Conservation (phyloP, 2,113 vertebrate species). For the Dendropsophus ebraccatus region DNA sequence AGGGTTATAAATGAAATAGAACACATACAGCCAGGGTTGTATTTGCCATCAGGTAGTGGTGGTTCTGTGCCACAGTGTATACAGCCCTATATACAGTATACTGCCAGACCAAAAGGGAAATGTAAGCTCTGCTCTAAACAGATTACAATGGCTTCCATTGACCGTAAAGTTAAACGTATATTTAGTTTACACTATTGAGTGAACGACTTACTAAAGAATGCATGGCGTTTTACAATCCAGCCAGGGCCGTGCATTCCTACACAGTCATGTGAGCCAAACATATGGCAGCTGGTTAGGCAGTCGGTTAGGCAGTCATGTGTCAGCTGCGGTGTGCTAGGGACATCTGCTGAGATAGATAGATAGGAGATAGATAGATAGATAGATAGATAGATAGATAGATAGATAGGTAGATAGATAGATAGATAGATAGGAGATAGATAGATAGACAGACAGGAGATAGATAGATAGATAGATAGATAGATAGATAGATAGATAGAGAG, state of each 20-base stretch:
- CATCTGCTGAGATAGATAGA: slow-evolving; percentile 5
- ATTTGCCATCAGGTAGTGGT: no score
- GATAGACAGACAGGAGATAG: no score
- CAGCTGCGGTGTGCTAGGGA: background rate
- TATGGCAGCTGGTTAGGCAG: slow-evolving; percentile 4
- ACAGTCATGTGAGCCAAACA: slow-evolving; percentile 4
- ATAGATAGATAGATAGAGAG: no score
- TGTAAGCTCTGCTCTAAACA: background rate
- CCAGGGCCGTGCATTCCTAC: background rate
- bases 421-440: no score
- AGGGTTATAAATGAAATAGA: no score
- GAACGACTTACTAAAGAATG: background rate
- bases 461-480: no score
- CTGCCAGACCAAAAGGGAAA: background rate
- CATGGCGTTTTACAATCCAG: background rate
- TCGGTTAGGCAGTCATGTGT: slow-evolving; percentile 12
- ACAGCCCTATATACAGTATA: no score
- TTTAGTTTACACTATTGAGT: background rate
- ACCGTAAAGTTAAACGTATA: background rate
- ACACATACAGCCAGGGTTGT: no score
- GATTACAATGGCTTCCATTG: background rate
- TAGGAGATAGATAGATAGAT: no score
- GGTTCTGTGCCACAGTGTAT: no score
- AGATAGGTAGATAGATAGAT: no score
- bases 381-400: no score